A percentile compares a stretch with the other conserved stretches of the same genome.
phyloP scores from a whole-genome alignment of 1,140 invertebrate genomes.

The Penaeus indicus region DNA sequence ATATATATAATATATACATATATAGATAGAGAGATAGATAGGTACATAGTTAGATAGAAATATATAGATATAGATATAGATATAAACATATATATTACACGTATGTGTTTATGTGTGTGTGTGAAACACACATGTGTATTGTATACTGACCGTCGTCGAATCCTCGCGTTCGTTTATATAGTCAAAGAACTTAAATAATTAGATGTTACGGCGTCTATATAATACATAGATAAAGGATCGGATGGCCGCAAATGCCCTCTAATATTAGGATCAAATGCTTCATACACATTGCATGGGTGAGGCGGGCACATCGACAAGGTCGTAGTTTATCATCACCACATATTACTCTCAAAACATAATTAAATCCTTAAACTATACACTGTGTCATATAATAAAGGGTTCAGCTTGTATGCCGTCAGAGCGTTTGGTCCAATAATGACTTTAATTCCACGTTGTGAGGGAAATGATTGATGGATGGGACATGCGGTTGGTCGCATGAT shows the following conservation, averaged over 20 bases:
- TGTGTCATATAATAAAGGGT: slow-evolving; percentile 51
- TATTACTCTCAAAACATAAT: slow-evolving; percentile 49
- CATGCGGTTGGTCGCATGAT: slow-evolving; percentile 58
- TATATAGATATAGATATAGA: too few relatives aligned
- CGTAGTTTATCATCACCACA: slow-evolving; percentile 34
- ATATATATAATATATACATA: too few relatives aligned
- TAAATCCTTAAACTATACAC: slow-evolving; percentile 55
- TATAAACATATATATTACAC: too few relatives aligned
- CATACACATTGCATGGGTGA: slow-evolving; percentile 1
- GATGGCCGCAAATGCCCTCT: not conserved
- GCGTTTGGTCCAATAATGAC: slow-evolving; percentile 25
- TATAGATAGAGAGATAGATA: too few relatives aligned
- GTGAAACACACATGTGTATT: too few relatives aligned
- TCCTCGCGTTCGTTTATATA: too few relatives aligned
- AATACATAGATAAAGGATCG: too few relatives aligned
- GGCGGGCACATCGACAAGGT: slow-evolving; percentile 24
- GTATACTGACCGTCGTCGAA: too few relatives aligned
- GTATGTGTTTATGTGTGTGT: too few relatives aligned
- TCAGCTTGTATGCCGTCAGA: slow-evolving; percentile 47
- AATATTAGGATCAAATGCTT: slow-evolving; percentile 31
- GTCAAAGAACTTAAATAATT: too few relatives aligned
- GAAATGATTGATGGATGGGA: slow-evolving; percentile 54
- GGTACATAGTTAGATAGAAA: too few relatives aligned
- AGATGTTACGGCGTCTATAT: too few relatives aligned
- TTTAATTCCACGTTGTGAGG: slow-evolving; percentile 33